Conservation (phyloP, 2,797 vertebrate species). For the Tenualosa thibaudeaui region DNA sequence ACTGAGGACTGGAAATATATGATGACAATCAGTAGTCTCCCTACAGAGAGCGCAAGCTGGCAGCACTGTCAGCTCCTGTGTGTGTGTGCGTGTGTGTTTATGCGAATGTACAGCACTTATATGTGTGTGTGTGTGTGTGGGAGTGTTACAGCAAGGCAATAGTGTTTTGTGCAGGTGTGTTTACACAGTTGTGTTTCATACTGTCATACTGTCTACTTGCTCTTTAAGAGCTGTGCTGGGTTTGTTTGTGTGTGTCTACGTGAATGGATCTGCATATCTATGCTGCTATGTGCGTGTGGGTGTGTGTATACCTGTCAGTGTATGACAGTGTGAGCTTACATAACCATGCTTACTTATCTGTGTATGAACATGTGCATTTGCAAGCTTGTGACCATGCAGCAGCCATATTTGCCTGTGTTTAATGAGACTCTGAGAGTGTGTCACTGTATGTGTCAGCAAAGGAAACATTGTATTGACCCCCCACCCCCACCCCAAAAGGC, state of each 20-base stretch:
- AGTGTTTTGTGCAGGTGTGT: background rate
- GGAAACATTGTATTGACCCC: background rate
- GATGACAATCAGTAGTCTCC: background rate
- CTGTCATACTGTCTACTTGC: background rate
- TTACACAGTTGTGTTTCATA: background rate
- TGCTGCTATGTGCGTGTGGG: background rate
- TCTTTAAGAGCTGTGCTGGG: background rate
- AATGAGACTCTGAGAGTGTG: background rate
- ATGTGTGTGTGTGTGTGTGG: constrained; percentile 15
- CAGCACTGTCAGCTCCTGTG: background rate
- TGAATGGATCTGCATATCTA: background rate
- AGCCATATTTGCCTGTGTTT: background rate
- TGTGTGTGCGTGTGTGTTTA: background rate
- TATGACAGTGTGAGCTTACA: background rate
- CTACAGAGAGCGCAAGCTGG: background rate
- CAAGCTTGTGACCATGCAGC: background rate
- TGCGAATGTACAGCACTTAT: background rate
- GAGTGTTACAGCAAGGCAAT: background rate
- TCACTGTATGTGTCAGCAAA: background rate
- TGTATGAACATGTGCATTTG: background rate
- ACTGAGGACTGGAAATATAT: background rate
- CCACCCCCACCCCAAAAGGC: background rate
- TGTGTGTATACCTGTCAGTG: background rate
- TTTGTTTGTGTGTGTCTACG: background rate
- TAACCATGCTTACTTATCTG: background rate